These are phyloP conservation scores for Ephydatia muelleri DNA, from an alignment of 37 sponge, comb jelly and placozoan genomes.

Conservation along the genomic window DNA sequence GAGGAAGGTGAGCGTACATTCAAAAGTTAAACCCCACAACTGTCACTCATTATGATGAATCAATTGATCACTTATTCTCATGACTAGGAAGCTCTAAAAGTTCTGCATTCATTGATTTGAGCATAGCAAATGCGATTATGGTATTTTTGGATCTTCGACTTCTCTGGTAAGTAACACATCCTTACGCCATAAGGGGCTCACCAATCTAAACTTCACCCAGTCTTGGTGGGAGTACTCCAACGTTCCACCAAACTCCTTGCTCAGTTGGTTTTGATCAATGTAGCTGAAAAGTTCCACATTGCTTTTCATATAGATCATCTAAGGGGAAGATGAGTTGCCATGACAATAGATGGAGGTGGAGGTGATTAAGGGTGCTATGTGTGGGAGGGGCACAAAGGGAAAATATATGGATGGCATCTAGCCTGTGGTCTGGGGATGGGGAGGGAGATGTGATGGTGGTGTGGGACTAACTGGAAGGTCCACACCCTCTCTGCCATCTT, in stretches of 20 bases:
- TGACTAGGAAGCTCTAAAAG: no score
- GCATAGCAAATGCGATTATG: no score
- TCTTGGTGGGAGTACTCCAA: conserved; percentile 72
- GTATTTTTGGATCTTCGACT: no score
- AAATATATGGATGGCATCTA: not conserved
- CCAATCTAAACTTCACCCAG: conserved; percentile 86
- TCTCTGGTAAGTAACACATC: no score
- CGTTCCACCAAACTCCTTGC: conserved; percentile 68
- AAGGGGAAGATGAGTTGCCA: not conserved
- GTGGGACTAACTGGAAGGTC: conserved; percentile 26
- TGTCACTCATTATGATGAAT: no score
- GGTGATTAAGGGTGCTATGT: not conserved
- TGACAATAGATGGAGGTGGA: not conserved
- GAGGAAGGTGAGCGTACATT: not conserved
- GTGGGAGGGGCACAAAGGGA: conserved; percentile 7
- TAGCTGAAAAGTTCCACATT: conserved; percentile 24
- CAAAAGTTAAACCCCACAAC: not conserved
- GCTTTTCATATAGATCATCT: conserved; percentile 6
- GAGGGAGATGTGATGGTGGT: not conserved
- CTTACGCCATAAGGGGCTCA: conserved; percentile 45
- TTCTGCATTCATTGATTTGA: not conserved
- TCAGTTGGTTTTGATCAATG: conserved; percentile 48
- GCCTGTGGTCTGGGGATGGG: not conserved
- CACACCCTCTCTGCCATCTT: not conserved
- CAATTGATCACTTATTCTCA: no score